Base-by-base conservation (phyloP, 2,797 vertebrate genomes). In the Rhynchotus rufescens region DNA sequence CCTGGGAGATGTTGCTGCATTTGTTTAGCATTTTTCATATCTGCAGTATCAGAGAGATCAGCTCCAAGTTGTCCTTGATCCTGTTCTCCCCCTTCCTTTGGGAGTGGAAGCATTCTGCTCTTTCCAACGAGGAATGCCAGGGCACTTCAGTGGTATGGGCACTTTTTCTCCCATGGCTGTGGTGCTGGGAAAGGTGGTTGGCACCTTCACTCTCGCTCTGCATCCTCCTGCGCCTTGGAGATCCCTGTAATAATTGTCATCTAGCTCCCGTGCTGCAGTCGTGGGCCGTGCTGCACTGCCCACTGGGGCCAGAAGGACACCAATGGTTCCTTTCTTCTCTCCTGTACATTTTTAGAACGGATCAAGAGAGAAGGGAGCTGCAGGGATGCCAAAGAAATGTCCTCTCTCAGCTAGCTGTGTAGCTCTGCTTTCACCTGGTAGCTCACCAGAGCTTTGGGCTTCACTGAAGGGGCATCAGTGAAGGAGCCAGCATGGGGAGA, bases 221-320 rank as follows among this genome's bases (percentile, higher is more conserved):
- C 26, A 32, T 8, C 16, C 26, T 66, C 15, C 71, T 42, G 17
- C 34, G 23, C 20, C 15, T 38, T 23, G 17, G 20, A 66, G 54
- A 45, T 71, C 59, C 40, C 51, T 10, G 0, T 6, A 21, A 4
- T 4, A 88, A 73, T 42, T 52, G 6, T 4, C 32, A 3, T 45
- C 12, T 8, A 49, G 19, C 10, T 66, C 38, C 15, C 17, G 1
- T 25, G n/a, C 56, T 81, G 73, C 56, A 59, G 74, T 61, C 12
- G 2, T 28, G 36, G n/a, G 20, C 40, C 36, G 40, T 44, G 26
- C 49, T 11, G 17, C 19, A 25, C 52, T 42, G 36, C 49, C 68
- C 17, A 4, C 61, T 54, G 64, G 1, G 6, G 38, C 28, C 40
- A 38, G 68, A 57, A 1, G 19, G 19, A 7, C 36, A 2, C 0